Conservation (phyloP, 2,113 vertebrate species). For the Syngnathus typhle region DNA sequence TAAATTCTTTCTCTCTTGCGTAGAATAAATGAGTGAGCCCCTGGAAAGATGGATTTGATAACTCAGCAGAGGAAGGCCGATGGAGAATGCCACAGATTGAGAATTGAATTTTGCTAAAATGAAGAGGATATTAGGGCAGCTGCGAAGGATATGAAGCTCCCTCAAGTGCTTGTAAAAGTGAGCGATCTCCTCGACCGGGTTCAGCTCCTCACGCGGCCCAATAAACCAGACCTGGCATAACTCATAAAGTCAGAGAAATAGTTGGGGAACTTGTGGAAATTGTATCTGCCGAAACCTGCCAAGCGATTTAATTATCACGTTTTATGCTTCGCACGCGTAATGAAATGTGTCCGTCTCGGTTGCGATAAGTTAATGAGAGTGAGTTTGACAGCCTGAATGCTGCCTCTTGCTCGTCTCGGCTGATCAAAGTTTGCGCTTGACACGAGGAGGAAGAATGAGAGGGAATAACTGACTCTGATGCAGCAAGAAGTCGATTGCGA, state of each 20-base stretch:
- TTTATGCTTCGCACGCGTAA: background rate
- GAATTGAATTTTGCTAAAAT: background rate
- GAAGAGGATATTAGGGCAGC: constrained; percentile 2
- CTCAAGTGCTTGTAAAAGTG: constrained; percentile 1
- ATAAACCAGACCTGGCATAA: background rate
- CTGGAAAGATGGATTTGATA: constrained; percentile 1
- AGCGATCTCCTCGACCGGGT: background rate
- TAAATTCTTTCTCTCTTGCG: background rate
- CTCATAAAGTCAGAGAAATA: background rate
- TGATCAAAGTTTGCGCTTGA: constrained; percentile 5
- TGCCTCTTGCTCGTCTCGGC: background rate
- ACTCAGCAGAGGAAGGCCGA: background rate
- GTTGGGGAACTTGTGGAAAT: background rate
- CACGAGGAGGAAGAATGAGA: background rate
- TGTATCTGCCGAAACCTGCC: background rate
- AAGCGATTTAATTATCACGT: background rate
- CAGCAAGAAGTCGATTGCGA: background rate
- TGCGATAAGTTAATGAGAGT: background rate
- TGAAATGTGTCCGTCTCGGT: background rate
- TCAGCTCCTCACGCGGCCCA: background rate
- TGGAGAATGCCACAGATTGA: background rate
- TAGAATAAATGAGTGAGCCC: background rate
- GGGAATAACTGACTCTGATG: constrained; percentile 1
- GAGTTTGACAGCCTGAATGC: background rate
- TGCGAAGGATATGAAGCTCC: background rate